Percentiles rank a stretch among this genome's conserved stretches.
Evolutionary conservation across 2,113 vertebrate species (phyloP).

Genomic region (Otus sunia): DNA sequence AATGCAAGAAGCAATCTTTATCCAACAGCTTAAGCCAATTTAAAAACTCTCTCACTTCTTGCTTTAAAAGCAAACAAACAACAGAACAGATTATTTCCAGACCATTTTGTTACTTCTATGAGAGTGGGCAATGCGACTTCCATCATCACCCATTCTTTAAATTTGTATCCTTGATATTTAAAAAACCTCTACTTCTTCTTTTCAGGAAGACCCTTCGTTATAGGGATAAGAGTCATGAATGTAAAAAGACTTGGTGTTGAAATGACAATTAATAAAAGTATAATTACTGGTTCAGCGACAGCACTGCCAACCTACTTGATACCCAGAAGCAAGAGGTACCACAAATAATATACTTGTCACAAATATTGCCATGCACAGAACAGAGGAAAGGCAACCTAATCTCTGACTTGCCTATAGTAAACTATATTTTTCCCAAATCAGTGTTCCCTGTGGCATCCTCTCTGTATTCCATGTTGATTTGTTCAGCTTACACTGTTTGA

Average conservation of each 20-base stretch:
- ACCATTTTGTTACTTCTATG: background rate
- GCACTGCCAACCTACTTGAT: background rate
- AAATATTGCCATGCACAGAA: background rate
- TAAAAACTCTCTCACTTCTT: background rate
- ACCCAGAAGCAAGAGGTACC: background rate
- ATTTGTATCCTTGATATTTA: background rate
- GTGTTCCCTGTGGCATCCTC: background rate
- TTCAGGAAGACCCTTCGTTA: background rate
- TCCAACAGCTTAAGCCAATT: background rate
- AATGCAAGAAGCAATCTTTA: background rate
- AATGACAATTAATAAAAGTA: background rate
- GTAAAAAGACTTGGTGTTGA: background rate
- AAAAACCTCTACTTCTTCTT: background rate
- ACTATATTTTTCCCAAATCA: background rate
- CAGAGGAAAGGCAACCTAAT: background rate
- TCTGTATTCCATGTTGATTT: slow-evolving; percentile 15
- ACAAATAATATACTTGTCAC: background rate
- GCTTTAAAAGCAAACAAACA: background rate
- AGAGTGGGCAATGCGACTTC: background rate
- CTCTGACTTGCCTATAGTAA: background rate
- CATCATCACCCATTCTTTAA: background rate
- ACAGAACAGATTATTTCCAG: background rate
- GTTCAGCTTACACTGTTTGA: slow-evolving; percentile 27
- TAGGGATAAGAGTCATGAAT: background rate
- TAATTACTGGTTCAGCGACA: background rate